Conservation (phyloP, 2,113 vertebrate genomes). For the Megaptera novaeangliae region DNA sequence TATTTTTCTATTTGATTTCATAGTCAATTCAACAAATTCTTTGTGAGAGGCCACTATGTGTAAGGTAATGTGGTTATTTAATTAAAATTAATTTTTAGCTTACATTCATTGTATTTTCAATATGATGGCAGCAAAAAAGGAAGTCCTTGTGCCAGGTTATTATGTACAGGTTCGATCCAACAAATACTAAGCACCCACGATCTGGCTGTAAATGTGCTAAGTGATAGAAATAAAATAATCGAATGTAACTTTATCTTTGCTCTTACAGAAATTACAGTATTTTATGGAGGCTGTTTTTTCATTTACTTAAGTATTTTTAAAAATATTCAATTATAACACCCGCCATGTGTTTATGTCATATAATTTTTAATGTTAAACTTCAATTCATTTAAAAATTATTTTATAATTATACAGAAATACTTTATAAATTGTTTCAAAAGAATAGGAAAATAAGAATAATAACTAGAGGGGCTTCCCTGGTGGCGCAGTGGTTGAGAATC, state of each 20-base stretch:
- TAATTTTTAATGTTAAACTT: constrained; percentile 1
- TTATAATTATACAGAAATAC: neutral
- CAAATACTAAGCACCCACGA: neutral
- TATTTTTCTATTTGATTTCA: constrained; percentile 53
- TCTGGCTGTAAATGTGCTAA: neutral
- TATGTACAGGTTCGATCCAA: neutral
- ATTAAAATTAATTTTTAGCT: constrained; percentile 55
- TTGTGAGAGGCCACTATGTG: neutral
- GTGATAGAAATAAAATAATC: neutral
- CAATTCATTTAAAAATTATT: neutral
- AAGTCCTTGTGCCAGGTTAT: neutral
- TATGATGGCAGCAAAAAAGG: neutral
- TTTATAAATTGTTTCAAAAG: neutral
- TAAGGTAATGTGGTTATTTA: constrained; percentile 46
- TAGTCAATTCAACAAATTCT: constrained; percentile 18
- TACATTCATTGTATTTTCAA: constrained; percentile 37
- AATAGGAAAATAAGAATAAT: neutral
- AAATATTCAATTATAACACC: neutral
- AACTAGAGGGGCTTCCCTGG: too few relatives aligned
- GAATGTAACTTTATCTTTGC: neutral
- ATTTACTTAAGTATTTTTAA: neutral
- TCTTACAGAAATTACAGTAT: constrained; percentile 9
- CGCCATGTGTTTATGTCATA: neutral
- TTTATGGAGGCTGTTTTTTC: neutral
- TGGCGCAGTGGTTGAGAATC: too few relatives aligned